Conservation (phyloP, 2,113 vertebrate species). For the Clarias gariepinus region DNA sequence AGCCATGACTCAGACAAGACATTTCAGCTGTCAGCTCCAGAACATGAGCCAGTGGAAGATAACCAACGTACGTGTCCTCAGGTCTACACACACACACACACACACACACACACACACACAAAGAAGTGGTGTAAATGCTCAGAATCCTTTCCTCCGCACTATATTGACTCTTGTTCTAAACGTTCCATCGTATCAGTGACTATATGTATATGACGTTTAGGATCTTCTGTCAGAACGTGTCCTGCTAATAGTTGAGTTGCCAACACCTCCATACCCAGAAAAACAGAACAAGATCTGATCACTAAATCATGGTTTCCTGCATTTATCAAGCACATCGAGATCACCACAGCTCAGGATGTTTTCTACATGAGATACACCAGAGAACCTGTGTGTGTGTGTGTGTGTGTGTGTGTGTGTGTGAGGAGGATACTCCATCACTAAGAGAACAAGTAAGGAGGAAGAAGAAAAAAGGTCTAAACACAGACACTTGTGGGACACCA, state of each 20-base stretch:
- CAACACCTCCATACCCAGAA: background rate
- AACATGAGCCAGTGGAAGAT: conserved; percentile 94
- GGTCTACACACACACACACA: conserved; percentile 69
- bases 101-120: conserved; percentile 24
- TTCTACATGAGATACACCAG: background rate
- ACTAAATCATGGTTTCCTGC: background rate
- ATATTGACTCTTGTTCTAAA: background rate
- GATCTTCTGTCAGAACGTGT: too few relatives aligned
- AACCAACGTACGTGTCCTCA: conserved; percentile 91
- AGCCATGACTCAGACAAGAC: conserved; percentile 91
- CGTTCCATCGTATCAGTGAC: background rate
- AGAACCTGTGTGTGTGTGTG: too few relatives aligned
- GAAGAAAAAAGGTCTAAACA: background rate
- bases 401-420: too few relatives aligned
- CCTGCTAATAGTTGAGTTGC: too few relatives aligned
- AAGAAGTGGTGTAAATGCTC: background rate
- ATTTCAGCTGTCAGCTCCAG: conserved; percentile 96
- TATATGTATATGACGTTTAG: background rate
- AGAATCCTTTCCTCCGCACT: background rate
- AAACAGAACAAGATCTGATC: background rate
- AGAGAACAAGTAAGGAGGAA: background rate
- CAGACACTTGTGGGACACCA: background rate
- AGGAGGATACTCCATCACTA: background rate
- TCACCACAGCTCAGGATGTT: background rate
- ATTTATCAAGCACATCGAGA: background rate